Evolutionary conservation across 2,113 vertebrate genomes (phyloP).

Genomic region (Hemichromis elongatus): DNA sequence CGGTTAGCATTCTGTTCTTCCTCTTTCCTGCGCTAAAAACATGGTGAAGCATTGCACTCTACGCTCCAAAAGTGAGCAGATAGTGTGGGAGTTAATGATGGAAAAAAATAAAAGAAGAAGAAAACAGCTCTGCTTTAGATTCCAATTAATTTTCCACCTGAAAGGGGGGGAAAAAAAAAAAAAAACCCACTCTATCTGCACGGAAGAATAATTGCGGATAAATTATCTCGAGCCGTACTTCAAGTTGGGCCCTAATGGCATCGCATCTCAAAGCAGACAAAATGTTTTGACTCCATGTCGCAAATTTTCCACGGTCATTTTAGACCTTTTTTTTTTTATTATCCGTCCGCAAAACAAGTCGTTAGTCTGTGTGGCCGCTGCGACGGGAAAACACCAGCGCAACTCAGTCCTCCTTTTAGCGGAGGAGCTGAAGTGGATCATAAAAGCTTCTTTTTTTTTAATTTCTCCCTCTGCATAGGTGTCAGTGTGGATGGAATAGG

Average conservation of each 20-base stretch:
- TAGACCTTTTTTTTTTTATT: background rate
- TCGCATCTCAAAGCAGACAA: background rate
- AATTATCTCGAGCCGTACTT: constrained; percentile 33
- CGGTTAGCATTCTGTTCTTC: constrained; percentile 64
- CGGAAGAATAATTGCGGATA: constrained; percentile 27
- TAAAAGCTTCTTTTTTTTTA: constrained; percentile 25
- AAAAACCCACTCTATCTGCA: background rate
- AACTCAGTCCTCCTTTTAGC: background rate
- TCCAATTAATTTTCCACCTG: constrained; percentile 55
- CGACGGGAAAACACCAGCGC: background rate
- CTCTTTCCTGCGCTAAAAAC: constrained; percentile 53
- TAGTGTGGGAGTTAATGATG: constrained; percentile 61
- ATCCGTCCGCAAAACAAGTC: constrained; percentile 21
- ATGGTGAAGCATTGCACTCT: constrained; percentile 52
- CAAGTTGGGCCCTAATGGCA: constrained; percentile 6
- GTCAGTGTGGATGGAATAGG: constrained; percentile 28
- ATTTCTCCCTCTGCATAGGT: background rate
- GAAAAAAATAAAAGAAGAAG: constrained; percentile 31
- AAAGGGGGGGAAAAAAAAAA: background rate
- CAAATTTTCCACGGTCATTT: background rate
- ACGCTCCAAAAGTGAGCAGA: constrained; percentile 54
- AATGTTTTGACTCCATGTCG: constrained; percentile 41
- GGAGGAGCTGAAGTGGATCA: constrained; percentile 18
- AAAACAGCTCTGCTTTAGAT: constrained; percentile 38
- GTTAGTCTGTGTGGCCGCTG: background rate